Conservation (phyloP, 2,113 vertebrate species). For the Equus przewalskii region DNA sequence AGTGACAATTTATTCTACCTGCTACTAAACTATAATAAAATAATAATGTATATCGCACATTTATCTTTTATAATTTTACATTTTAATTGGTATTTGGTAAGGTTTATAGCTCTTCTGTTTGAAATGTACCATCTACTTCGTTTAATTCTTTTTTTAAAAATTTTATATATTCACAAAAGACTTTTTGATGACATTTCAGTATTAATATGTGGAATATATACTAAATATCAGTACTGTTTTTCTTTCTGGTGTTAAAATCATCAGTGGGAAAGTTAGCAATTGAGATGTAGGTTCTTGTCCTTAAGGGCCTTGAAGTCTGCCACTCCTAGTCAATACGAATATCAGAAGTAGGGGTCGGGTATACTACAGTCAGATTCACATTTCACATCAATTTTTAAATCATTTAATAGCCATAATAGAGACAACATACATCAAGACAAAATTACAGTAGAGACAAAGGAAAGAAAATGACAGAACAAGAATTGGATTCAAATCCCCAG, state of each 20-base stretch:
- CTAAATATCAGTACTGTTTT: not conserved
- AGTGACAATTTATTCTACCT: not conserved
- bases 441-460: not conserved
- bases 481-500: not conserved
- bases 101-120: not conserved
- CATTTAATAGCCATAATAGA: not conserved
- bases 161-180: not conserved
- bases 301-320: not conserved
- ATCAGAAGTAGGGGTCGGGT: not conserved
- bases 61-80: not conserved
- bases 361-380: not conserved
- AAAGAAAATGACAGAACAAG: not conserved
- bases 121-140: not conserved
- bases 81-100: constrained; percentile 4
- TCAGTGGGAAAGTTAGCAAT: not conserved
- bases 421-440: not conserved
- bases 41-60: not conserved
- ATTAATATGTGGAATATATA: not conserved
- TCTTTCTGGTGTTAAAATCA: not conserved
- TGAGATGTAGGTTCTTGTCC: not conserved
- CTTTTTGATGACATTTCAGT: not conserved
- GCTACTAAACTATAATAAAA: not conserved
- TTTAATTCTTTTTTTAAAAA: not conserved
- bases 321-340: not conserved
- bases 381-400: not conserved